These are phyloP conservation scores for Andinoacara biseriatus DNA, from an alignment of 2,113 vertebrate genomes.

Conservation along the genomic window DNA sequence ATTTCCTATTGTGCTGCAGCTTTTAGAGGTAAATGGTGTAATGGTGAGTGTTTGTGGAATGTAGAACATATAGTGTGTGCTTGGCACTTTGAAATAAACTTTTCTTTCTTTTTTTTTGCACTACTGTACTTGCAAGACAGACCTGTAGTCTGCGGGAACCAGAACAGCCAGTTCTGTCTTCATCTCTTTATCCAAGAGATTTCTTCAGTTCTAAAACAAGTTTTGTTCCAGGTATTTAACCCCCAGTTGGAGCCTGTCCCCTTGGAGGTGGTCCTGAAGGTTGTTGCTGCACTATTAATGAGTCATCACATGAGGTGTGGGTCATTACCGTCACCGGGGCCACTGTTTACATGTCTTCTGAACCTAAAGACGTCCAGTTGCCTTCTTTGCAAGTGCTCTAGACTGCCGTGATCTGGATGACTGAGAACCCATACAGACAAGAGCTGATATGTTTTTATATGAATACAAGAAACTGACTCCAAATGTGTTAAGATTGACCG, in stretches of 20 bases:
- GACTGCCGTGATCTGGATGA: too few species aligned
- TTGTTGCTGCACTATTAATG: neutral
- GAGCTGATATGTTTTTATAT: neutral
- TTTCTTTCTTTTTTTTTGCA: neutral
- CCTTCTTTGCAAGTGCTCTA: too few species aligned
- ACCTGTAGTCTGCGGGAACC: neutral
- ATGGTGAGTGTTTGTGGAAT: conserved; percentile 5
- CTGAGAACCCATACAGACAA: too few species aligned
- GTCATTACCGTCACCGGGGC: neutral
- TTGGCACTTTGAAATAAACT: neutral
- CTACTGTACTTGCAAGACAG: neutral
- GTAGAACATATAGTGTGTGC: neutral
- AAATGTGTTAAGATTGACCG: neutral
- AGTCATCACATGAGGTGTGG: neutral
- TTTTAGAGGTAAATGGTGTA: conserved; percentile 33
- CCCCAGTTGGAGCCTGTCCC: neutral
- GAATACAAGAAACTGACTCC: neutral
- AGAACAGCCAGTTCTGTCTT: neutral
- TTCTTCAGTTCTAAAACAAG: neutral
- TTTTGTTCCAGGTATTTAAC: neutral
- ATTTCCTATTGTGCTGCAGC: conserved; percentile 1
- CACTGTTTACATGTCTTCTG: neutral
- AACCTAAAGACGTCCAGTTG: neutral
- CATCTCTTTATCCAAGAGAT: too few species aligned
- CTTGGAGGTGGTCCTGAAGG: neutral